These are phyloP conservation scores for Allolobophora icterica DNA, from an alignment of 2,888 invertebrate species.

Conservation along the genomic window DNA sequence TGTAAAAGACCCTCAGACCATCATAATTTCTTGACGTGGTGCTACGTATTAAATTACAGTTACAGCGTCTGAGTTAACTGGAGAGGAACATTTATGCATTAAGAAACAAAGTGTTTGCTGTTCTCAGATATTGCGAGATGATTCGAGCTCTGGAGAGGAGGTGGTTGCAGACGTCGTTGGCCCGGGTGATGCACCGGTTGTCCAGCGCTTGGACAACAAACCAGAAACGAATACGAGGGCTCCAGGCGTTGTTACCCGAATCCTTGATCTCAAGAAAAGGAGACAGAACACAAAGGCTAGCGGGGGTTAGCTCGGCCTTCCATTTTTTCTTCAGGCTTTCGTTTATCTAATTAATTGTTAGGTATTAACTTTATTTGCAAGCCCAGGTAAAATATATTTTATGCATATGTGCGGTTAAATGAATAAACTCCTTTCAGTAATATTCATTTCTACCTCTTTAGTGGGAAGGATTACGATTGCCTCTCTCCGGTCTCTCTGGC, in stretches of 20 bases:
- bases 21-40: not conserved
- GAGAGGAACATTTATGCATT: too few relatives aligned
- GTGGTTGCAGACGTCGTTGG: not conserved
- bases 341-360: not conserved
- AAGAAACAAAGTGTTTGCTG: not conserved
- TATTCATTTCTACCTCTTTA: not conserved
- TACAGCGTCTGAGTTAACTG: too few relatives aligned
- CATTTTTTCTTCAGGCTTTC: not conserved
- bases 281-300: conserved; percentile 14
- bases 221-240: conserved; percentile 28
- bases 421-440: too few relatives aligned
- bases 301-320: too few relatives aligned
- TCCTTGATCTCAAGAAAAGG: conserved; percentile 44
- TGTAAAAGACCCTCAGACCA: not conserved
- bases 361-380: not conserved
- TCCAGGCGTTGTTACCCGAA: conserved; percentile 39
- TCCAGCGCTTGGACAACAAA: not conserved
- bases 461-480: too few relatives aligned
- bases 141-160: conserved; percentile 14
- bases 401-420: not conserved
- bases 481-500: too few relatives aligned
- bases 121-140: not conserved
- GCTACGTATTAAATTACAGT: not conserved
- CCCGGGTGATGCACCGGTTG: not conserved
- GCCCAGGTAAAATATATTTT: not conserved